Conservation (phyloP, 2,797 vertebrate genomes). For the Crossoptilon crossoptilon region DNA sequence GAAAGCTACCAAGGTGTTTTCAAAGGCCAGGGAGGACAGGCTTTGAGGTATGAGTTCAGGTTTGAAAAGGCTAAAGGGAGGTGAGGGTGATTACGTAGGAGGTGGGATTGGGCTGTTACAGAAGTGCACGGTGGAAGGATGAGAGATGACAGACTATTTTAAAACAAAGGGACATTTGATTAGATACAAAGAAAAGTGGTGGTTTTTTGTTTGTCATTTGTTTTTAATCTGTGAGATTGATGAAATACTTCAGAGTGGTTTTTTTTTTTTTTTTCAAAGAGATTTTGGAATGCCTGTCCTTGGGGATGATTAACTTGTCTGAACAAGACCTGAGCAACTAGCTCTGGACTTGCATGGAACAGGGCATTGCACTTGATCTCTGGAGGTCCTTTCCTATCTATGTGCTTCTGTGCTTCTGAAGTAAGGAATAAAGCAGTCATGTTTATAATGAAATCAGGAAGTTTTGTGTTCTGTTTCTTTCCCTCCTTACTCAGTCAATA, state of each 20-base stretch:
- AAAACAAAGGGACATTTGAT: not conserved
- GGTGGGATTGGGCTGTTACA: not conserved
- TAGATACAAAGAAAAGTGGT: not conserved
- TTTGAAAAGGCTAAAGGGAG: not conserved
- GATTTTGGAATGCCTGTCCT: not conserved
- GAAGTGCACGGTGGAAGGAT: not conserved
- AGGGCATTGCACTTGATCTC: not conserved
- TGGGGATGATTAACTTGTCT: not conserved
- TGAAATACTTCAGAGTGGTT: not conserved
- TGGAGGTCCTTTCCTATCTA: fast-evolving
- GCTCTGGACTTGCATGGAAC: not conserved
- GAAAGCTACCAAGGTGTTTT: not conserved
- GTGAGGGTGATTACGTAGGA: not conserved
- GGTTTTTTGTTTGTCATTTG: not conserved
- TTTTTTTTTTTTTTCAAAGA: not conserved
- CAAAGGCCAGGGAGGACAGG: not conserved
- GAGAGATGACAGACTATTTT: not conserved
- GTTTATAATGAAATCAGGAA: not conserved
- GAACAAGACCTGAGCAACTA: not conserved
- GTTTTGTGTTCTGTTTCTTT: not conserved
- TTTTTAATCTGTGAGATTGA: not conserved
- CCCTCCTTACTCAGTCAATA: not conserved
- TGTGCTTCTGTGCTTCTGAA: not conserved
- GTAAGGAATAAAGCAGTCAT: not conserved
- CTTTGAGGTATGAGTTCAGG: not conserved